phyloP scores from a whole-genome alignment of 2,888 invertebrate species.

The Diarsia rubi region DNA sequence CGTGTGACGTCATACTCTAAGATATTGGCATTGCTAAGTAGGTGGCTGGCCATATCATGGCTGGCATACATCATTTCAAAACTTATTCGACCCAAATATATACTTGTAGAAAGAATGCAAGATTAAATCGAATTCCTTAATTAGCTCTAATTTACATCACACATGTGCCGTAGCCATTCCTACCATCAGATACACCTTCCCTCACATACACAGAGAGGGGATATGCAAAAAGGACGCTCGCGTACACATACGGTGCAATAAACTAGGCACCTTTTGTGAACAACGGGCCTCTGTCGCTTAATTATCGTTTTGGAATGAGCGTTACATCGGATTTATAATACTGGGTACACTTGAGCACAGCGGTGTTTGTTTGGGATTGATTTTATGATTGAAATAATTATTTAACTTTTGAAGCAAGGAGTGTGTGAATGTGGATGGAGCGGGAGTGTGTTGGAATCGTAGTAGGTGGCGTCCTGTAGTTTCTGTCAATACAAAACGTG shows the following conservation, averaged over 20 bases:
- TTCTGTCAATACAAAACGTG: too few relatives aligned
- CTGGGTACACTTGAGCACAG: constrained; percentile 55
- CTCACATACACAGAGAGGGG: constrained; percentile 31
- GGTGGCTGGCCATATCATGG: too few relatives aligned
- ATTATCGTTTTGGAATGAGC: constrained; percentile 79
- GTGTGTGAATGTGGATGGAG: not conserved
- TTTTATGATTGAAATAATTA: not conserved
- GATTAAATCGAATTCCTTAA: constrained; percentile 18
- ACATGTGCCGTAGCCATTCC: constrained; percentile 15
- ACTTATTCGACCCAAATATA: not conserved
- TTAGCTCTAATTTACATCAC: constrained; percentile 24
- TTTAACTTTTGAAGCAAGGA: not conserved
- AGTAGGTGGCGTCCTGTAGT: not conserved
- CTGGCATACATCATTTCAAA: too few relatives aligned
- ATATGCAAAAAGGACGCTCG: constrained; percentile 66
- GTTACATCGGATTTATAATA: constrained; percentile 72
- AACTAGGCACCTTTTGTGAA: constrained; percentile 80
- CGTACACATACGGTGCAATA: constrained; percentile 70
- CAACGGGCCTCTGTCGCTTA: constrained; percentile 76
- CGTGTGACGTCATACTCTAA: too few relatives aligned
- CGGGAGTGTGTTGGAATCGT: not conserved
- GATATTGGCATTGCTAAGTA: too few relatives aligned
- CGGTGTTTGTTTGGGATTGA: constrained; percentile 6
- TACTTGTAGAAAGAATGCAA: not conserved
- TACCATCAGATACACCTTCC: constrained; percentile 45